These are phyloP conservation scores for Plodia interpunctella DNA, from an alignment of 1,140 invertebrate genomes.

Conservation along the genomic window DNA sequence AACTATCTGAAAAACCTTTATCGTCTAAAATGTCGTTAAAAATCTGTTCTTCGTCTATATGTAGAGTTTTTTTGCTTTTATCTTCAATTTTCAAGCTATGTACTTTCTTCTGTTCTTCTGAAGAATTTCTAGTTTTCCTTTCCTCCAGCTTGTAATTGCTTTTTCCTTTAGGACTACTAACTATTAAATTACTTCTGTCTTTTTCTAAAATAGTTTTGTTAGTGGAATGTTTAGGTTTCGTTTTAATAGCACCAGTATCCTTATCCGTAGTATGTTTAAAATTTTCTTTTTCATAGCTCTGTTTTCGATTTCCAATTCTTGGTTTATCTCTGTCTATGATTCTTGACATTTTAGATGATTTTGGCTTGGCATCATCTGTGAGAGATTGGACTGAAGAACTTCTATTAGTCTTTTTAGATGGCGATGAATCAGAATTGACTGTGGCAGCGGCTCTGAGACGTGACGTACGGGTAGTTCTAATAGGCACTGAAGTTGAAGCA, in stretches of 20 bases:
- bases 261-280: constrained; percentile 47
- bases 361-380: constrained; percentile 56
- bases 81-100: constrained; percentile 43
- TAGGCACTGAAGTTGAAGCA: constrained; percentile 70
- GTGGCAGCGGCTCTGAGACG: constrained; percentile 81
- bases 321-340: constrained; percentile 68
- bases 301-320: constrained; percentile 42
- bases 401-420: constrained; percentile 56
- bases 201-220: constrained; percentile 70
- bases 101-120: constrained; percentile 46
- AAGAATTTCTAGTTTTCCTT: constrained; percentile 37
- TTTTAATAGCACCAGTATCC: constrained; percentile 69
- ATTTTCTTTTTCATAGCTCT: constrained; percentile 66
- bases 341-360: constrained; percentile 54
- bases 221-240: constrained; percentile 74
- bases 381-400: constrained; percentile 64
- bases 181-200: constrained; percentile 68
- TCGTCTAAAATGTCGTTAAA: constrained; percentile 57
- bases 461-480: constrained; percentile 84
- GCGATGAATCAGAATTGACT: constrained; percentile 45
- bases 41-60: constrained; percentile 50
- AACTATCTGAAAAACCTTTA: constrained; percentile 42
- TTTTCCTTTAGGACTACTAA: constrained; percentile 60
- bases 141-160: constrained; percentile 40
- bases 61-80: constrained; percentile 26